Percentiles rank a stretch among this genome's conserved stretches.
Conservation (phyloP, 2,113 vertebrate genomes). For the Ammospiza caudacuta region DNA sequence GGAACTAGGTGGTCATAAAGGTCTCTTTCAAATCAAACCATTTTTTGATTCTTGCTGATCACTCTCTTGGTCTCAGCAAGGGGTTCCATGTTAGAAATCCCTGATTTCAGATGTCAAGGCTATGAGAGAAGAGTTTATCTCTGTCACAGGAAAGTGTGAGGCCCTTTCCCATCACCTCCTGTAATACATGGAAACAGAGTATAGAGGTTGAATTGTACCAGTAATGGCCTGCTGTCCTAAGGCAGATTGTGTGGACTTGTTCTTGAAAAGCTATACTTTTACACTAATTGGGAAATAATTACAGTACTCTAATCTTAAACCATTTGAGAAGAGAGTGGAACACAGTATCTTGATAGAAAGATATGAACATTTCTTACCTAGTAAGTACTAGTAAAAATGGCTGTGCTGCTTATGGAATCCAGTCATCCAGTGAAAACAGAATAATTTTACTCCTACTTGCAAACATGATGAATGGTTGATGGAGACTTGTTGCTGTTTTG, state of each 20-base stretch:
- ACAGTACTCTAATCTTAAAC: background rate
- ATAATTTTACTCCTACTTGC: background rate
- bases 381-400: background rate
- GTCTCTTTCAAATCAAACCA: background rate
- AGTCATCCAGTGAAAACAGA: background rate
- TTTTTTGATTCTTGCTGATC: background rate
- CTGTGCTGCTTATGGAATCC: background rate
- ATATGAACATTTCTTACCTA: background rate
- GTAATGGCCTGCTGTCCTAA: background rate
- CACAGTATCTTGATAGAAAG: background rate
- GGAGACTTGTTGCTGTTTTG: background rate
- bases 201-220: background rate
- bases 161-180: background rate
- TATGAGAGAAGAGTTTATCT: background rate
- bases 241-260: background rate
- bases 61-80: background rate
- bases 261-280: background rate
- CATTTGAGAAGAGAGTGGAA: background rate
- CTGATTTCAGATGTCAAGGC: background rate
- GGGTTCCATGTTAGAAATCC: background rate
- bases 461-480: background rate
- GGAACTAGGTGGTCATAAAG: background rate
- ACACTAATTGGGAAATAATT: background rate
- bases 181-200: background rate
- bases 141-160: background rate